Base-by-base conservation (phyloP, 1,140 invertebrate species). In the Cephus cinctus region DNA sequence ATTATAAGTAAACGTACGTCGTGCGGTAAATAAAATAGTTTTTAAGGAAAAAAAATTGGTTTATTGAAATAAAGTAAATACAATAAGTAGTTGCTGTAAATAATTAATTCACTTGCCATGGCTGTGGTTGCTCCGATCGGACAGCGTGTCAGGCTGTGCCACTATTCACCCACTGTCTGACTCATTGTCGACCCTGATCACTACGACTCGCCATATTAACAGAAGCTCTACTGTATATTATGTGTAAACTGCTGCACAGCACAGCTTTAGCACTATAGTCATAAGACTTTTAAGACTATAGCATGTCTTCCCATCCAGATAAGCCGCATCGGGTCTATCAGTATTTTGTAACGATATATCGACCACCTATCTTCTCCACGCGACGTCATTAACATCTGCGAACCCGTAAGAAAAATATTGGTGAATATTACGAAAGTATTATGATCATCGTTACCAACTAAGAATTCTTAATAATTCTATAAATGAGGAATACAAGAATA, bases 131-230 rank as follows among this genome's bases (percentile, higher is more conserved):
- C 40, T 6, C 27, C 32, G 30, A 19, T 11, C 14, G 23, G 41
- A 19, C 35, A 36, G 1, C 11, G 49, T 40, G 57, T 43, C 45
- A 47, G 38, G 11, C 5, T 42, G 44, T 42, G 23, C 30, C n/a
- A 52, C 49, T 23, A 43, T 40, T 49, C 41, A 15, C 54, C 54
- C 41, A 59, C 57, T 56, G 57, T 45, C 57, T 50, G 45, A 38
- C 52, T 49, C 22, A 36, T 15, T 42, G 27, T 21, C 52, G 41
- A 39, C 47, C 38, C 23, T 23, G 52, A 59, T 59, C 57, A 59
- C 57, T 59, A 22, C n/a, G 31, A 46, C 38, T 27, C 48, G 25
- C 43, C 30, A 59, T 59, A 46, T 59, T 21, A 22, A 54, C 43
- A 35, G 34, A 50, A 41, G 40, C 43, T 50, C 32, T 42, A 16